Conservation (phyloP, 92 coral and sea anemone genomes). For the Bergia sp. region DNA sequence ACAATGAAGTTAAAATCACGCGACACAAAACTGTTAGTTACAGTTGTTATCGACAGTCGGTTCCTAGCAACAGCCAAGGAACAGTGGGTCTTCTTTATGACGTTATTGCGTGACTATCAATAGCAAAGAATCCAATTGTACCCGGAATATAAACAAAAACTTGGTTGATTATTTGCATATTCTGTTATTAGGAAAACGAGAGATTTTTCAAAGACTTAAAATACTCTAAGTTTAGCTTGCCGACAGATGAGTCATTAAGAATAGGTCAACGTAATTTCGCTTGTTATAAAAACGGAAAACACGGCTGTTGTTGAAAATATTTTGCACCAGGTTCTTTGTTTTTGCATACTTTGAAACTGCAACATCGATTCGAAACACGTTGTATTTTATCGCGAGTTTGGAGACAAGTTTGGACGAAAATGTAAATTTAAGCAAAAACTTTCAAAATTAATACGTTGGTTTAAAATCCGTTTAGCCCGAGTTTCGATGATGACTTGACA, state of each 20-base stretch:
- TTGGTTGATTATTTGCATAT: background rate
- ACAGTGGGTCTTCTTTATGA: background rate
- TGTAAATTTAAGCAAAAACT: too few relatives aligned
- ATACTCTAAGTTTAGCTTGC: background rate
- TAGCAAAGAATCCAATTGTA: background rate
- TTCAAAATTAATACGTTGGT: background rate
- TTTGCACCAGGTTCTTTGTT: background rate
- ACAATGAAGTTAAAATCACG: background rate
- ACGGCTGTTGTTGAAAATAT: background rate
- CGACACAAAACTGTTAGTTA: background rate
- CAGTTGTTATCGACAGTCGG: background rate
- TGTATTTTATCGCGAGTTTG: background rate
- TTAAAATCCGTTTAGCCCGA: too few relatives aligned
- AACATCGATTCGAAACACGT: background rate
- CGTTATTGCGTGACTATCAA: constrained; percentile 2
- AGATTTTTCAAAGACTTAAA: background rate
- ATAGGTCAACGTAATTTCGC: too few relatives aligned
- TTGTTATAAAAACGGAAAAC: background rate
- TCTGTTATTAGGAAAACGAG: background rate
- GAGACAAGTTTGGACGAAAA: background rate
- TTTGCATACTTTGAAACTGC: background rate
- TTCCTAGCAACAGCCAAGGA: constrained; percentile 2
- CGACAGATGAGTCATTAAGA: background rate
- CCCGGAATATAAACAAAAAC: background rate
- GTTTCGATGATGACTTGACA: background rate